phyloP scores from a whole-genome alignment of 1,140 invertebrate species.

The Drosophila persimilis region DNA sequence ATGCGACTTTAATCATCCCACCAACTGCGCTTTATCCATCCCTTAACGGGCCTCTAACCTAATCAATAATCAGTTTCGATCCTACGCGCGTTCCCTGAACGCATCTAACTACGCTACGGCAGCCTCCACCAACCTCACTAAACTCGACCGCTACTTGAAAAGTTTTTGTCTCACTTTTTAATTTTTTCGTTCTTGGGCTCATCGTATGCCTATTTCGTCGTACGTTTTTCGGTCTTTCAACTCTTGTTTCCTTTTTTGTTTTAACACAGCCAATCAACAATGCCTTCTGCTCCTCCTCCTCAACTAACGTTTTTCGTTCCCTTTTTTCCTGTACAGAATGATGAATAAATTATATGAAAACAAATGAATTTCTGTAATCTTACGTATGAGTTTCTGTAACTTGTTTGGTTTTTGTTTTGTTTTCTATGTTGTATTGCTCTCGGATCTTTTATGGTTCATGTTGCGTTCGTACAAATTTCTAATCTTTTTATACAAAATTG shows the following conservation, averaged over 20 bases:
- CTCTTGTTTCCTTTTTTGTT: constrained; percentile 29
- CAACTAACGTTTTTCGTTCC: constrained; percentile 20
- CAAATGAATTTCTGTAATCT: constrained; percentile 25
- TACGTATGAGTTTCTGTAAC: constrained; percentile 13
- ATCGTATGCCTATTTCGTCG: constrained; percentile 25
- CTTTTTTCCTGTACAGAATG: constrained; percentile 26
- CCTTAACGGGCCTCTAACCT: constrained; percentile 24
- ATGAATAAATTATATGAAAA: constrained; percentile 29
- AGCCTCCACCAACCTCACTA: constrained; percentile 17
- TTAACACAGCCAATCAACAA: constrained; percentile 78
- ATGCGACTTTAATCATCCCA: background rate
- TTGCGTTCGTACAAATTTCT: constrained; percentile 52
- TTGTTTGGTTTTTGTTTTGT: constrained; percentile 1
- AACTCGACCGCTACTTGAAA: constrained; percentile 14
- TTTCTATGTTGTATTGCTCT: constrained; percentile 30
- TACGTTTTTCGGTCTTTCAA: constrained; percentile 23
- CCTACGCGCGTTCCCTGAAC: constrained; percentile 49
- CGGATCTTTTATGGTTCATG: constrained; percentile 20
- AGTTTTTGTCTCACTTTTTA: constrained; percentile 9
- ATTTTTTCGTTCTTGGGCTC: background rate
- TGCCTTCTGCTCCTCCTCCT: constrained; percentile 25
- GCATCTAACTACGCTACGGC: constrained; percentile 45
- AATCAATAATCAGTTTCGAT: constrained; percentile 38
- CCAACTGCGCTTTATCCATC: constrained; percentile 11
- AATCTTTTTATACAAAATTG: constrained; percentile 69